These are phyloP conservation scores for Dynastes hyllus DNA, from an alignment of 2,888 invertebrate species.

Conservation along the genomic window DNA sequence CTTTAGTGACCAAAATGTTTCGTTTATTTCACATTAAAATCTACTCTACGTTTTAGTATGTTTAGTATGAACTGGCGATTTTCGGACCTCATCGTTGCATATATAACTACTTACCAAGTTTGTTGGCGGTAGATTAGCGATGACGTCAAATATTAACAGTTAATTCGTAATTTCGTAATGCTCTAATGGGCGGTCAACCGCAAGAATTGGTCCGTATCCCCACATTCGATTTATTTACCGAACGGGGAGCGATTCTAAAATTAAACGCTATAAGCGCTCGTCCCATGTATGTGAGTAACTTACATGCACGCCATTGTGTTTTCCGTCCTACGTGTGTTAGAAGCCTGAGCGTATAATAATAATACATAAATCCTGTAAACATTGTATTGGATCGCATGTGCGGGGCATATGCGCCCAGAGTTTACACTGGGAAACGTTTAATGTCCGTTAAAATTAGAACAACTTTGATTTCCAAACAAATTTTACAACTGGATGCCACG, in stretches of 20 bases:
- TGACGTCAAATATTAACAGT: constrained; percentile 6
- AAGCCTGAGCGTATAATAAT: constrained; percentile 13
- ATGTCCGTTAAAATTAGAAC: constrained; percentile 55
- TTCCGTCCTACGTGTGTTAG: not conserved
- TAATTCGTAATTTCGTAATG: constrained; percentile 5
- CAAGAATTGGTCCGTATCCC: constrained; percentile 16
- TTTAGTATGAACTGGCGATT: not conserved
- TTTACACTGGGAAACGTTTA: constrained; percentile 53
- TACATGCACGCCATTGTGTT: constrained; percentile 11
- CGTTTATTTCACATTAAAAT: no score
- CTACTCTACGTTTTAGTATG: not conserved
- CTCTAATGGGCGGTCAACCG: not conserved
- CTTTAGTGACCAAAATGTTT: no score
- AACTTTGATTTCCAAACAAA: constrained; percentile 57
- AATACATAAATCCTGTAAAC: constrained; percentile 43
- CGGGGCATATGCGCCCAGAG: constrained; percentile 48
- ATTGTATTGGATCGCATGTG: constrained; percentile 49
- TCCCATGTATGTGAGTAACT: not conserved
- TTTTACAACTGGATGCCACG: constrained; percentile 54
- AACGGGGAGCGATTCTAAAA: constrained; percentile 27
- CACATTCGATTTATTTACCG: not conserved
- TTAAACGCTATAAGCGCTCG: constrained; percentile 22
- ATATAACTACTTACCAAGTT: not conserved
- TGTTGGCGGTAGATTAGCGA: not conserved
- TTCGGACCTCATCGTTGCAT: not conserved